Evolutionary conservation across 2,888 invertebrate genomes (phyloP), one percentile per base, ranked within the genome.

Genomic region (Lycia hirtaria): DNA sequence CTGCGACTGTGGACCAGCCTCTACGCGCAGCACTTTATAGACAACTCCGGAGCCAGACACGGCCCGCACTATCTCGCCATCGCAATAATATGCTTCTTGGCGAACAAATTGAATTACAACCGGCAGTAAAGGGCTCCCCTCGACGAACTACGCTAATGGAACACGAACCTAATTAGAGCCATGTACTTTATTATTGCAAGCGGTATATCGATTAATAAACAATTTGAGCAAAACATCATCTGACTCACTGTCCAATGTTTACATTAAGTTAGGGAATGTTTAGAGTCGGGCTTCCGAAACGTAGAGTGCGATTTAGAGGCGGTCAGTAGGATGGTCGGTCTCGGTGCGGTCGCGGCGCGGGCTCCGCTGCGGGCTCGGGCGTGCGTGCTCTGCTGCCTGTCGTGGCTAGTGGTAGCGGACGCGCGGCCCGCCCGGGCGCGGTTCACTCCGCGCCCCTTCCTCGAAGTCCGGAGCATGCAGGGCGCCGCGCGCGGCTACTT

Each of bases 401-500:
- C 30, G 43, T 17, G 19, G n/a, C 17, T 17, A 3, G 28, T n/a
- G 19, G 3, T 32, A 20, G 17, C 20, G 32, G 0, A 4, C 19
- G 43, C 24, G 30, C 22, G 37, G 53, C 47, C 32, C 22, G 35
- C 26, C 52, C 47, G 56, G 62, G 60, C 48, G 17, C 68, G 64
- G 19, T 57, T 51, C 44, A 43, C 55, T 50, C 30, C 67, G 20
- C 69, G 79, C 56, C 70, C 73, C 22, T 72, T 78, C 61, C 78
- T 83, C 41, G 87, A 86, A 68, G 87, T 87, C 61, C 54, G 22
- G 37, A 87, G 83, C 44, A 72, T 76, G 40, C 86, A 86, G 69
- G 91, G 91, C 49, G 59, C 64, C 48, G 88, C 78, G 52, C 79
- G 91, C 28, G 91, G 91, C 43, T 89, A 89, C 76, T 71, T 79